Base-by-base conservation (phyloP, 1,140 invertebrate genomes). In the Eueides isabella region DNA sequence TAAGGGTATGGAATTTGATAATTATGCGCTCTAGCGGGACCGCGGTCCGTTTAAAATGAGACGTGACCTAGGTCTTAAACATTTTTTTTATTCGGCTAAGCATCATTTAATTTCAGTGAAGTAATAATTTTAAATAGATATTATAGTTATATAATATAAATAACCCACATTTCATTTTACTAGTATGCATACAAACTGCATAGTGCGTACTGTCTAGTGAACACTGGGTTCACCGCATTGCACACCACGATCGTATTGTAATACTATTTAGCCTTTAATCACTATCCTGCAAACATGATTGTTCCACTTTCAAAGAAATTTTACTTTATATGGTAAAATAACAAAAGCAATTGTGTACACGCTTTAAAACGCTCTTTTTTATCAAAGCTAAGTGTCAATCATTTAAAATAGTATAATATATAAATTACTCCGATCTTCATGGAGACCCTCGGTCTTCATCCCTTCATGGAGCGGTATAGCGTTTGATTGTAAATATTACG, bases 11-110 rank as follows among this genome's bases (percentile, higher is more conserved):
- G 78, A 81, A 70, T 67, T 66, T 64, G 38, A 79, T 74, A 82
- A 84, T 81, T 85, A 79, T 84, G 74, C 76, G 69, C 71, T n/a
- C 33, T 85, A 85, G 81, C 84, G 84, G 82, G 78, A 81, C 77
- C 31, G 55, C 48, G 61, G 41, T 66, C 72, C 74, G 76, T 78
- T 78, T 65, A 68, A 68, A 19, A 31, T 19, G 28, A 44, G 38
- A 67, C 72, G 61, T 65, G 67, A 48, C 67, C 33, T 64, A 61
- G 67, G 73, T 73, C 73, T 29, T 71, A 55, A 67, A 48, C 14
- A 38, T 28, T 30, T 55, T 55, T 67, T 67, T 67, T 44, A 23
- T 9, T 55, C 19, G 11, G 19, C 2, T 23, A 23, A 12, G n/a
- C 2, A 23, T 55, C 23, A 12, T 55, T 55, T 23, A 7, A 55